phyloP scores from a whole-genome alignment of 2,888 invertebrate species.

The Tanypteryx hageni region DNA sequence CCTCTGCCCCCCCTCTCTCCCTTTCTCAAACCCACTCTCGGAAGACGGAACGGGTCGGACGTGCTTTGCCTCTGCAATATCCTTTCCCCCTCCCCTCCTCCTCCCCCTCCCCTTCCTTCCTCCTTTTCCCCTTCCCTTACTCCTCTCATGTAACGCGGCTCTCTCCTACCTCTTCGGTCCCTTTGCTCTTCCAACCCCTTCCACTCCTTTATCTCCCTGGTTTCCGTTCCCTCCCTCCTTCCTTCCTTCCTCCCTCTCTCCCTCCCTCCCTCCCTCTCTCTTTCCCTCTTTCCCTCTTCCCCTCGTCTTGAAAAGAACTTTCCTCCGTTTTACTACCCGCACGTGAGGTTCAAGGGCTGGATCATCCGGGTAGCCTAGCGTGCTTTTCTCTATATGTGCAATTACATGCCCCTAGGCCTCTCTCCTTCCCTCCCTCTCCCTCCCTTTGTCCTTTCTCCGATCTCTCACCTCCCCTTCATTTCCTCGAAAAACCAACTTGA shows the following conservation, averaged over 20 bases:
- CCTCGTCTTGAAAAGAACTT: neutral
- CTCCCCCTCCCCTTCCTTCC: neutral
- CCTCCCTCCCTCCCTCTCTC: neutral
- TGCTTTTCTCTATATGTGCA: neutral
- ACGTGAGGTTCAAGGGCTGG: conserved; percentile 28
- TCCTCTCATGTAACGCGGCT: neutral
- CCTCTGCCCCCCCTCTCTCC: neutral
- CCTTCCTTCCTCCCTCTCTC: neutral
- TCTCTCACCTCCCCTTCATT: neutral
- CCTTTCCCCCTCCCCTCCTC: neutral
- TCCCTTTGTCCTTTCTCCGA: neutral
- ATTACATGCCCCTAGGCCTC: conserved; percentile 24
- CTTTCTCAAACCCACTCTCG: conserved; percentile 47
- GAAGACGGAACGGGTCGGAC: conserved; percentile 57
- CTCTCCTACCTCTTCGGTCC: neutral
- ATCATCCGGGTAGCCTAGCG: conserved; percentile 34
- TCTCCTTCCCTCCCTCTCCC: neutral
- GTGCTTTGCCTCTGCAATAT: conserved; percentile 40
- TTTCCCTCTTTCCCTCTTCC: neutral
- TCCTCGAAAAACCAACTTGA: neutral
- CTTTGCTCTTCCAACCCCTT: neutral
- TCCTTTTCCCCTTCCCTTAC: neutral
- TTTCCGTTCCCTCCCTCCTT: conserved; percentile 11
- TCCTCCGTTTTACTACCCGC: conserved; percentile 53
- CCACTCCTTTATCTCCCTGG: neutral